A percentile compares a stretch with the other conserved stretches of the same genome.
phyloP scores from a whole-genome alignment of 2,113 vertebrate genomes.

The Cricetomys ansorgei region DNA sequence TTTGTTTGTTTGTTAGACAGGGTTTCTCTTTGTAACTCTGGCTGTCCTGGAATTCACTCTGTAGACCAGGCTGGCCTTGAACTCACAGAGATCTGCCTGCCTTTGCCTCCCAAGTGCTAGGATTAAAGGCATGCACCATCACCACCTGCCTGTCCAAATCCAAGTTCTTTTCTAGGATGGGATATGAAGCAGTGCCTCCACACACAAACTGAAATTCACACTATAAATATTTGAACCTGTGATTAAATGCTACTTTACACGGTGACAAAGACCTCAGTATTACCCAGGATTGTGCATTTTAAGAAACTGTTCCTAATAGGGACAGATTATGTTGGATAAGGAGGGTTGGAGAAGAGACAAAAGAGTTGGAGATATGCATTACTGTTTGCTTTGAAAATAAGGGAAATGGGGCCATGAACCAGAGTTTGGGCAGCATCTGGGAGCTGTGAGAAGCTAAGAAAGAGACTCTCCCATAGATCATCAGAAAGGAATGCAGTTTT shows the following conservation, averaged over 20 bases:
- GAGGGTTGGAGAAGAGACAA: not conserved
- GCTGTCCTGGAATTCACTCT: too few species aligned
- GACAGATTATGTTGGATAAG: not conserved
- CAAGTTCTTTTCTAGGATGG: not conserved
- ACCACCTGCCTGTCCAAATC: too few species aligned
- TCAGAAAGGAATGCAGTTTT: not conserved
- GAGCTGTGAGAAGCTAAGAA: not conserved
- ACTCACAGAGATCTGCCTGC: too few species aligned
- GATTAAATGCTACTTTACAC: not conserved
- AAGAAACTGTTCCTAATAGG: not conserved
- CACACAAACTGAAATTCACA: not conserved
- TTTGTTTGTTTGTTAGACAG: too few species aligned
- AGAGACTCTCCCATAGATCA: not conserved
- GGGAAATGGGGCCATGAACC: not conserved
- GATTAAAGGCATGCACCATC: too few species aligned
- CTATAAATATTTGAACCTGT: not conserved
- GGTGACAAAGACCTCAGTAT: not conserved
- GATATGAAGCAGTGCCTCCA: not conserved
- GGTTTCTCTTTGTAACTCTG: too few species aligned
- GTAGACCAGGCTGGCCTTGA: too few species aligned
- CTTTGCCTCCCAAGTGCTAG: too few species aligned
- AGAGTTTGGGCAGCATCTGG: not conserved
- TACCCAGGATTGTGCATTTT: not conserved
- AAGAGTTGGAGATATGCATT: not conserved
- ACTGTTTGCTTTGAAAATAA: not conserved